Base-by-base conservation (phyloP, 2,888 invertebrate genomes). In the Aleiodes testaceus region DNA sequence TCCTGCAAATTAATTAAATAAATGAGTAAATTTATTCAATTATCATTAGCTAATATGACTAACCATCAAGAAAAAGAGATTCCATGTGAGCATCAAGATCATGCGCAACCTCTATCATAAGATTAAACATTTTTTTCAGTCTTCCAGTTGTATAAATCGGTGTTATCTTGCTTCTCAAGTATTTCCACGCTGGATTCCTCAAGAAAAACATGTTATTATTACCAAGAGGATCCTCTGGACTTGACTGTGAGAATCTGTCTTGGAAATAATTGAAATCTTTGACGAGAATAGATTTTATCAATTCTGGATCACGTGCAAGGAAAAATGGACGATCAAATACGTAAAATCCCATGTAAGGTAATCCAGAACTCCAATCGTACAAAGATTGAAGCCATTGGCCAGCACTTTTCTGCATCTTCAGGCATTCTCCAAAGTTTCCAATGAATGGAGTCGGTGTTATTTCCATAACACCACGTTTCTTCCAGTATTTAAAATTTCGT, bases 221-320 rank as follows among this genome's bases (percentile, higher is more conserved):
- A 3, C 87, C 89, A 9, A 90, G 63, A 0, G 79, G 72, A 77
- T 90, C 89, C 0, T 75, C 59, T 36, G 85, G 82, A 0, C 83
- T 81, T 69, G 88, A 85, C 3, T 77, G n/a, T 0, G 67, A 75
- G 72, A 73, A 81, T 68, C 88, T 84, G 72, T 89, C 85, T 0
- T 81, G 71, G 73, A 89, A 90, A 12, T 81, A 82, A 74, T 86
- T 83, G 55, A 90, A 90, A 70, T 90, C 89, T 61, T 88, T 89
- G 3, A 90, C 84, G 20, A 90, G 69, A 1, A 90, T 75, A 0
- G 85, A 80, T 75, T 89, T 90, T 0, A 89, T 76, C 1, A 90
- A 69, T n/a, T 88, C 88, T 0, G 87, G 87, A 55, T 90, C 88
- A 1, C 88, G 85, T 6, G 88, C 74, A 1, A 90, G 20, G n/a